These are phyloP conservation scores for Ceratina australensis DNA, from an alignment of 1,140 invertebrate genomes.

Conservation along the genomic window DNA sequence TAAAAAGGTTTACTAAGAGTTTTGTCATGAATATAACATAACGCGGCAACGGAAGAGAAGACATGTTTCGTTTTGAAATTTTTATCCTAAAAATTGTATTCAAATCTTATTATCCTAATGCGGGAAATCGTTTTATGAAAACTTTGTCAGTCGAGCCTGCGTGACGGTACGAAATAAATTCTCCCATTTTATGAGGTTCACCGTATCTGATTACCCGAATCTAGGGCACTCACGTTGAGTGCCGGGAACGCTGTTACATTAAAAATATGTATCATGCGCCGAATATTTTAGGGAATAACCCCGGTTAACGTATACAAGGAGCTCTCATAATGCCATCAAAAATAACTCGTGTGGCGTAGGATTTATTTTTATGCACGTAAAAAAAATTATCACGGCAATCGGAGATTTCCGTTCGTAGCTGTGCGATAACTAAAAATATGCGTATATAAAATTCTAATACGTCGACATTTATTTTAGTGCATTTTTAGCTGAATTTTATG, in stretches of 20 bases:
- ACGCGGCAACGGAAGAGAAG: not conserved
- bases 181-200: not conserved
- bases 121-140: not conserved
- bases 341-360: not conserved
- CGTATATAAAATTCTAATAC: not conserved
- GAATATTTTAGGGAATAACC: not conserved
- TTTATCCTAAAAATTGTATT: not conserved
- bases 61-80: not conserved
- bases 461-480: no score
- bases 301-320: no score
- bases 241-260: not conserved
- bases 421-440: not conserved
- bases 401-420: no score
- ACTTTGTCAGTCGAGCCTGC: not conserved
- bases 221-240: conserved; percentile 1
- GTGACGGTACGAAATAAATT: conserved; percentile 11
- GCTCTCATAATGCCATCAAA: not conserved
- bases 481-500: no score
- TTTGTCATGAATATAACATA: not conserved
- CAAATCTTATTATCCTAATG: not conserved
- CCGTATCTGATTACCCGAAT: conserved; percentile 9
- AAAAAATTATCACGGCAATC: no score
- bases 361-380: not conserved
- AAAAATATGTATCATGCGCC: not conserved
- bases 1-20: not conserved